phyloP scores from a whole-genome alignment of 1,140 invertebrate species.

The Teleopsis dalmanni region DNA sequence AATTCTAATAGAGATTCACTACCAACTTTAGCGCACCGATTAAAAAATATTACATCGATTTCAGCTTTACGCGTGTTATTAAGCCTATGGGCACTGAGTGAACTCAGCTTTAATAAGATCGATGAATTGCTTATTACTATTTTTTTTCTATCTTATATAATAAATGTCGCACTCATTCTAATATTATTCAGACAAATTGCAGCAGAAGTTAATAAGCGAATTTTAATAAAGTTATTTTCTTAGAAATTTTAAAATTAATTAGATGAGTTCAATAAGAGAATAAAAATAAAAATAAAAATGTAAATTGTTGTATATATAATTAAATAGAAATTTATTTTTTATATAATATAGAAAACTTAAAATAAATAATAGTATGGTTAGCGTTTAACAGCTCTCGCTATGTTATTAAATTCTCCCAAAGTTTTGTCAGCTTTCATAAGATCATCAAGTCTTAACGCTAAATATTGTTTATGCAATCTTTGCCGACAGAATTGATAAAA shows the following conservation, averaged over 20 bases:
- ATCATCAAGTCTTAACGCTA: constrained; percentile 28
- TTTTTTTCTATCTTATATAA: no score
- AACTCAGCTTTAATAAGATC: no score
- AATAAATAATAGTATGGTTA: no score
- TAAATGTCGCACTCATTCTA: no score
- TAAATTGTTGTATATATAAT: background rate
- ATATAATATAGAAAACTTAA: background rate
- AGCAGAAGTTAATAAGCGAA: no score
- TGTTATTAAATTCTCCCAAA: constrained; percentile 4
- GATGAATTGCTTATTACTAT: no score
- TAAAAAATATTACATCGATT: constrained; percentile 63
- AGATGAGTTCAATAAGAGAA: no score
- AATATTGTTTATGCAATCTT: constrained; percentile 16
- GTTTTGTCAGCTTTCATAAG: constrained; percentile 25
- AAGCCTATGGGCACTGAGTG: constrained; percentile 44
- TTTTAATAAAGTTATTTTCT: no score
- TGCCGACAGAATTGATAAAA: constrained; percentile 19
- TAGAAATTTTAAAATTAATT: no score
- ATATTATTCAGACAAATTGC: no score
- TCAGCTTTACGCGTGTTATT: constrained; percentile 69
- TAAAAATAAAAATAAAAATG: background rate
- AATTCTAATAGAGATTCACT: constrained; percentile 82
- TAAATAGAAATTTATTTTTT: background rate
- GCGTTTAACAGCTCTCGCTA: background rate
- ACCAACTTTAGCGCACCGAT: constrained; percentile 83